Evolutionary conservation across 2,888 invertebrate genomes (phyloP).

Genomic region (Rhorus exstirpatorius): DNA sequence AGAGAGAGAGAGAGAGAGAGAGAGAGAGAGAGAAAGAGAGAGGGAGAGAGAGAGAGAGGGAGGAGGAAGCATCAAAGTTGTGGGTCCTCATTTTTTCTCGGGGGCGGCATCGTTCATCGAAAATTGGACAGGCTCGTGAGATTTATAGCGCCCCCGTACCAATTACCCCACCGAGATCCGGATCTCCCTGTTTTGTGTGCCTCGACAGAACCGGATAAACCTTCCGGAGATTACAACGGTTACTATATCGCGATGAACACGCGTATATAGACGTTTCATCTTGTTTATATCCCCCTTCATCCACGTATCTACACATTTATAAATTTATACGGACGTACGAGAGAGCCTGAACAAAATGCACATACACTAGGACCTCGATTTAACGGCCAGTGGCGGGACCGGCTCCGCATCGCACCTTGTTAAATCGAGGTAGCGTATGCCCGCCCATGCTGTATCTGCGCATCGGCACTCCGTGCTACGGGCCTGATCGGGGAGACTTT

Average conservation of each 20-base stretch:
- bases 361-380: too few relatives aligned
- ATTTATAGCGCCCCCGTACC: slow-evolving; percentile 70
- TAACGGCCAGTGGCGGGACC: too few relatives aligned
- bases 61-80: slow-evolving; percentile 53
- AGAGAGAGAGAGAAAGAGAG: background rate
- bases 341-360: background rate
- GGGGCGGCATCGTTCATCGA: slow-evolving; percentile 69
- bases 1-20: background rate
- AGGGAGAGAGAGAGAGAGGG: background rate
- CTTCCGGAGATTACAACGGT: slow-evolving; percentile 61
- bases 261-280: background rate
- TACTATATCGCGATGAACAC: slow-evolving; percentile 27
- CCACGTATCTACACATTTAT: slow-evolving; percentile 17
- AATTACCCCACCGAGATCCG: slow-evolving; percentile 70
- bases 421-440: too few relatives aligned
- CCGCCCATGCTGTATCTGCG: too few relatives aligned
- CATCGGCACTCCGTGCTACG: too few relatives aligned
- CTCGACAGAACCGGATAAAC: slow-evolving; percentile 48
- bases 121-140: slow-evolving; percentile 70
- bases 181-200: slow-evolving; percentile 54
- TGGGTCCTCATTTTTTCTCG: slow-evolving; percentile 51
- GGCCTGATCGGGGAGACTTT: too few relatives aligned
- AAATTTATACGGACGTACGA: background rate
- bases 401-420: too few relatives aligned
- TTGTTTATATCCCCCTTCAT: background rate